Base-by-base conservation (phyloP, 2,888 invertebrate species). In the Luperina nickerlii region DNA sequence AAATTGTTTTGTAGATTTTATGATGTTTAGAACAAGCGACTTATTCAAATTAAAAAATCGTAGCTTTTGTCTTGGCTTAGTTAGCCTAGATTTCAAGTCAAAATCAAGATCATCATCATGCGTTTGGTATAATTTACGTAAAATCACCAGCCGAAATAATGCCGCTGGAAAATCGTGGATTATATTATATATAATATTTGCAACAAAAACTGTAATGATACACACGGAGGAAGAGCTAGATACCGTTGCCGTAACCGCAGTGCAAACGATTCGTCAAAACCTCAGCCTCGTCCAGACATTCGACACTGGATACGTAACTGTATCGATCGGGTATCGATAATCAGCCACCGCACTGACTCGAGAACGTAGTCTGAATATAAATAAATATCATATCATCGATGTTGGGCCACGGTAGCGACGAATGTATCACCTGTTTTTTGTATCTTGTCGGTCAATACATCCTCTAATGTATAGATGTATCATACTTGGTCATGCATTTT, bases 161-260 rank as follows among this genome's bases (percentile, higher is more conserved):
- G 2, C 38, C 18, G n/a, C 27, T 32, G 27, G 48, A n/a, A 83
- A 76, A 63, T 45, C 68, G 15, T 65, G 60, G 15, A 69, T 48
- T 68, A 83, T n/a, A n/a, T n/a, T n/a, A n/a, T n/a, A n/a, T n/a
- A n/a, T 70, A 45, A 13, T 48, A 48, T 62, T 71, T 48, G 24
- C 42, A 76, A 71, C 54, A 78, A 67, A 75, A 86, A 82, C 81
- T 71, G 79, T 86, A 74, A 79, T 32, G 32, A 1, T 32, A 27
- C 51, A 62, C 27, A 54, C 57, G 38, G n/a, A 65, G 32, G n/a
- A 62, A 67, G 70, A 48, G 8, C 38, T 38, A 6, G 27, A 62
- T 78, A 84, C 85, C 87, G 87, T 88, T 88, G 57, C 5, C 13
- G 42, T 72, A 70, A 87, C 87, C 87, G 78, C 87, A 86, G 71